Evolutionary conservation across 2,113 vertebrate species (phyloP).

Genomic region (Indri indri): DNA sequence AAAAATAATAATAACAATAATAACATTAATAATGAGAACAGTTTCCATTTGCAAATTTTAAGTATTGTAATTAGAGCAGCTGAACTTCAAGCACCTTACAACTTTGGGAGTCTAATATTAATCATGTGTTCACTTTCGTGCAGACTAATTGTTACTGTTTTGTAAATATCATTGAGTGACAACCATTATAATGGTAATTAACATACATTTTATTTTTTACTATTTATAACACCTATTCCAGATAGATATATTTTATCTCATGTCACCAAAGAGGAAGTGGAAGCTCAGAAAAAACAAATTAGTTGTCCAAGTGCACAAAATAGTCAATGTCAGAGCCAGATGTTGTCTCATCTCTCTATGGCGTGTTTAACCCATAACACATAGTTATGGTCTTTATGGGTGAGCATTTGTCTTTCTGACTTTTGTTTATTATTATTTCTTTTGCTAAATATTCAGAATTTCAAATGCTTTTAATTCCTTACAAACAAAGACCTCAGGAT

Average conservation of each 20-base stretch:
- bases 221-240: neutral
- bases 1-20: neutral
- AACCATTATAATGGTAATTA: neutral
- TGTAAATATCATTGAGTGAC: neutral
- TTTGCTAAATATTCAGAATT: neutral
- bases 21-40: constrained; percentile 2
- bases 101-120: neutral
- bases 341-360: neutral
- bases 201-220: neutral
- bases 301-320: neutral
- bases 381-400: neutral
- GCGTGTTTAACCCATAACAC: neutral
- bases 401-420: neutral
- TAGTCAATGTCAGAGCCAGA: neutral
- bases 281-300: neutral
- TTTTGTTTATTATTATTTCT: neutral
- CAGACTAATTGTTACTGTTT: neutral
- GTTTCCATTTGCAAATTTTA: constrained; percentile 33
- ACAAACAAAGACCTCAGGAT: neutral
- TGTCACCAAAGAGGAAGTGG: neutral
- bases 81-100: neutral
- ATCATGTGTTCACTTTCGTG: neutral
- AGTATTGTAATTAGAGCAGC: neutral
- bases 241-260: neutral
- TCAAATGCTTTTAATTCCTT: constrained; percentile 1